A percentile compares a stretch with the other conserved stretches of the same genome.
Conservation (phyloP, 2,113 vertebrate genomes). For the Entosphenus tridentatus region DNA sequence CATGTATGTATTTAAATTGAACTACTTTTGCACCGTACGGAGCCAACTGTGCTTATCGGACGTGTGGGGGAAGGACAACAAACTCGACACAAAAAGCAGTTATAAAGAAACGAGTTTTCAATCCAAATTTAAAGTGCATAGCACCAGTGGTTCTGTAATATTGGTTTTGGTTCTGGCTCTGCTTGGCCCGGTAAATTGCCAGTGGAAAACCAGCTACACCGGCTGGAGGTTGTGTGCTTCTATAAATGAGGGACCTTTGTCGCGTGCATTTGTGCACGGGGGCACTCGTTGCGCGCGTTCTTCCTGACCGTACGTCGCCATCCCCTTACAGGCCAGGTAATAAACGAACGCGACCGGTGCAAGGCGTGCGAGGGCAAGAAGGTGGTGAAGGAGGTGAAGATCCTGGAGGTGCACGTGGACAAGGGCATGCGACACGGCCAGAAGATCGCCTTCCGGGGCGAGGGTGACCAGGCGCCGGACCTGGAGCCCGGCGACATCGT, state of each 20-base stretch:
- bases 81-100: too few species aligned
- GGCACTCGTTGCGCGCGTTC: not conserved
- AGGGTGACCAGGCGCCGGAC: conserved; percentile 88
- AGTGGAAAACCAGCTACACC: too few species aligned
- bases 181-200: too few species aligned
- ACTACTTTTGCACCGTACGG: too few species aligned
- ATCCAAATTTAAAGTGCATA: not conserved
- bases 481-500: conserved; percentile 90
- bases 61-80: too few species aligned
- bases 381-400: conserved; percentile 91
- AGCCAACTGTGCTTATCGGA: too few species aligned
- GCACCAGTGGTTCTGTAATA: not conserved
- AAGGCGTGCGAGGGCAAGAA: conserved; percentile 98
- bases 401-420: conserved; percentile 92
- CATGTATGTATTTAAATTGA: too few species aligned
- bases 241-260: not conserved
- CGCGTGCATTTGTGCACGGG: not conserved
- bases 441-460: conserved; percentile 84
- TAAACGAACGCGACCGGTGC: conserved; percentile 94
- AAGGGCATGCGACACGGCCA: conserved; percentile 98
- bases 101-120: too few species aligned
- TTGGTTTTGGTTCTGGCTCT: too few species aligned
- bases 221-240: not conserved
- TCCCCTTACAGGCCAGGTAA: conserved; percentile 54
- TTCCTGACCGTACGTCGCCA: too few species aligned